Conservation (phyloP, 2,888 invertebrate genomes). For the Cataglyphis cursor region DNA sequence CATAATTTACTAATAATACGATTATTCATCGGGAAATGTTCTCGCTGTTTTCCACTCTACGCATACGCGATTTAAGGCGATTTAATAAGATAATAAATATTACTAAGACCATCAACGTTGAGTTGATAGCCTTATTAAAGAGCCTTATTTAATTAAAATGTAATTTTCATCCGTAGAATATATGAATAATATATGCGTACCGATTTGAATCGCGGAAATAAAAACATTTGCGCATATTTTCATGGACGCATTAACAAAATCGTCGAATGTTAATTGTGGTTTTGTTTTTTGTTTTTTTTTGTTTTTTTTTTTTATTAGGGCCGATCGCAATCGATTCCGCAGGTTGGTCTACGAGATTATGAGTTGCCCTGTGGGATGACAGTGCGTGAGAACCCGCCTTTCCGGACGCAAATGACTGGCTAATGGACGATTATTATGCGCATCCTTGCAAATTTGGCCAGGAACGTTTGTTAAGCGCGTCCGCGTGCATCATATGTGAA, state of each 20-base stretch:
- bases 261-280: constrained; percentile 15
- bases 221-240: neutral
- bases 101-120: neutral
- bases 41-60: constrained; percentile 29
- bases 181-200: neutral
- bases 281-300: neutral
- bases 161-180: constrained; percentile 21
- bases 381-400: constrained; percentile 78
- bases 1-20: constrained; percentile 11
- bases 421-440: constrained; percentile 84
- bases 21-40: constrained; percentile 10
- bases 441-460: constrained; percentile 84
- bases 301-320: neutral
- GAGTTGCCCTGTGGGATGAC: constrained; percentile 53
- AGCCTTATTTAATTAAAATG: constrained; percentile 31
- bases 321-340: constrained; percentile 65
- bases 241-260: neutral
- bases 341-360: constrained; percentile 59
- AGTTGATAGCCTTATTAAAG: constrained; percentile 15
- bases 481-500: constrained; percentile 50
- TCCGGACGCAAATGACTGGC: constrained; percentile 82
- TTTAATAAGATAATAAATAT: constrained; percentile 27
- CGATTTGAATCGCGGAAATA: constrained; percentile 13
- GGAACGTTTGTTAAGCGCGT: constrained; percentile 66
- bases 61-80: constrained; percentile 27